A percentile compares a stretch with the other conserved stretches of the same genome.
Evolutionary conservation across 1,140 invertebrate genomes (phyloP).

Genomic region (Melanaphis sacchari): DNA sequence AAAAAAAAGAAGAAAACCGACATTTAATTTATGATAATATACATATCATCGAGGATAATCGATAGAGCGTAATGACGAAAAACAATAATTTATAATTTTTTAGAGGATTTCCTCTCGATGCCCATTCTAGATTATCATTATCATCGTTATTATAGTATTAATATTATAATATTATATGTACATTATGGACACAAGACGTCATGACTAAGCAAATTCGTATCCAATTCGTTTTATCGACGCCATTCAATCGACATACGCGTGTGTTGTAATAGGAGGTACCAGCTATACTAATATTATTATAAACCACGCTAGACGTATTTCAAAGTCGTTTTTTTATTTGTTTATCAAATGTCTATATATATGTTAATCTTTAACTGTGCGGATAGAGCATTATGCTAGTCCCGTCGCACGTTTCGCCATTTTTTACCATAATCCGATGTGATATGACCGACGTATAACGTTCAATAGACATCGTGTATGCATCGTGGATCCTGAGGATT

Average conservation of each 20-base stretch:
- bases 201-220: slow-evolving; percentile 20
- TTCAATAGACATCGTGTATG: background rate
- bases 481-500: background rate
- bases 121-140: background rate
- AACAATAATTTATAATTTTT: slow-evolving; percentile 35
- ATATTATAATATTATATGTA: background rate
- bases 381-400: background rate
- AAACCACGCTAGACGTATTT: background rate
- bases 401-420: background rate
- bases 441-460: background rate
- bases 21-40: slow-evolving; percentile 21
- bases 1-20: background rate
- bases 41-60: background rate
- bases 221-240: slow-evolving; percentile 28
- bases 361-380: background rate
- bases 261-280: background rate
- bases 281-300: background rate
- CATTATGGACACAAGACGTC: background rate
- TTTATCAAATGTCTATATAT: background rate
- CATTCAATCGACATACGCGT: background rate
- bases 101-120: background rate
- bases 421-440: background rate
- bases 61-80: background rate
- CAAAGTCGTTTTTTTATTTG: background rate
- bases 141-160: background rate